Evolutionary conservation across 2,797 vertebrate genomes (phyloP).

Genomic region (Sciurus carolinensis): DNA sequence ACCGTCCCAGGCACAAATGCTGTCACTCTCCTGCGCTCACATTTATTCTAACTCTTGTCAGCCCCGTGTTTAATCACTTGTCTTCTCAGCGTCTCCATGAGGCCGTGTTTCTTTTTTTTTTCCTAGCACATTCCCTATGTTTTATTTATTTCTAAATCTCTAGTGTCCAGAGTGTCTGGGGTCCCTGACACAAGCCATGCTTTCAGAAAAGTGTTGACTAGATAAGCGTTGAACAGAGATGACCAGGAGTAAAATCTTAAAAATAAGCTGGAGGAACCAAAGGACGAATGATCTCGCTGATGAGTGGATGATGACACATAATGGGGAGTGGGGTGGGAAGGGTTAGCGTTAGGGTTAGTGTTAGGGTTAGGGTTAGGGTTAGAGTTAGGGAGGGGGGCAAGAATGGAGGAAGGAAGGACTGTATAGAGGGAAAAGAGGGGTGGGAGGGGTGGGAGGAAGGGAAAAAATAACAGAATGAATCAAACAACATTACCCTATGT

Average conservation of each 20-base stretch:
- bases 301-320: no score
- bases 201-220: not conserved
- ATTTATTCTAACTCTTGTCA: not conserved
- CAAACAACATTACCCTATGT: no score
- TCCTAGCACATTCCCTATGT: not conserved
- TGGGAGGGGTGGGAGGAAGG: no score
- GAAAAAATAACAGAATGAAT: no score
- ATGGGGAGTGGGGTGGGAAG: no score
- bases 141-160: constrained; percentile 38
- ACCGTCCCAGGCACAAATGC: not conserved
- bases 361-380: no score
- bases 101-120: not conserved
- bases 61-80: not conserved
- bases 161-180: not conserved
- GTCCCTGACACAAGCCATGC: not conserved
- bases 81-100: not conserved
- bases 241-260: not conserved
- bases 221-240: not conserved
- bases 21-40: not conserved
- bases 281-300: no score
- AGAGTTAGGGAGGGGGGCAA: no score
- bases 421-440: no score
- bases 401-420: no score
- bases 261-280: no score
- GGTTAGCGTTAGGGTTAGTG: no score